Evolutionary conservation across 2,888 invertebrate species (phyloP).

Genomic region (Himalopsyche anomala): DNA sequence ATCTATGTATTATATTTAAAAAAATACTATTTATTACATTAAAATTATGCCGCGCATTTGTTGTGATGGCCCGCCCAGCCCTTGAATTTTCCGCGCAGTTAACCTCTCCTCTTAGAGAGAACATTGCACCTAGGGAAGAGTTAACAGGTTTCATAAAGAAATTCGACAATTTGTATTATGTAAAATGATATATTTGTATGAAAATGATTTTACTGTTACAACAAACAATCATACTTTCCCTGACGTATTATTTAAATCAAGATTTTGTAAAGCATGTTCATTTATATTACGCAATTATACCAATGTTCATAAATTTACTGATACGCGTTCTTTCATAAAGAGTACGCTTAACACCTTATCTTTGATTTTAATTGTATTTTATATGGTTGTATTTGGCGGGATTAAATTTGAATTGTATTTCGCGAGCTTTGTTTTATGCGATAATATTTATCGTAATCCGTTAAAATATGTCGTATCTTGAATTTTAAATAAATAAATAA

Average conservation of each 20-base stretch:
- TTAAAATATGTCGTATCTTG: background rate
- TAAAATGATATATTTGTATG: background rate
- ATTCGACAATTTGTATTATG: too few relatives aligned
- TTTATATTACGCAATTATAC: background rate
- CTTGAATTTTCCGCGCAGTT: too few relatives aligned
- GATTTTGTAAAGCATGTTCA: background rate
- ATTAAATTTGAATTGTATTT: background rate
- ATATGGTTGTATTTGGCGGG: background rate
- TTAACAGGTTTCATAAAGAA: too few relatives aligned
- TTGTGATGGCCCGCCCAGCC: too few relatives aligned
- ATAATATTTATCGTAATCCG: background rate
- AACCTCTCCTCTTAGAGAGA: too few relatives aligned
- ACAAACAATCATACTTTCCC: too few relatives aligned
- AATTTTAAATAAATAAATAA: too few relatives aligned
- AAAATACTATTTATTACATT: too few relatives aligned
- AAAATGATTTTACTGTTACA: background rate
- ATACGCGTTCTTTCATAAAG: background rate
- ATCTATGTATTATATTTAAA: too few relatives aligned
- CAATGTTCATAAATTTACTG: conserved; percentile 19
- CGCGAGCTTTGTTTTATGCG: background rate
- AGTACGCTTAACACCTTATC: background rate
- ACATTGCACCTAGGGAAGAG: too few relatives aligned
- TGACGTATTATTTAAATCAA: background rate
- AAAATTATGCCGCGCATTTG: too few relatives aligned
- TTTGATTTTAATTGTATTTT: conserved; percentile 46